A percentile compares a stretch with the other conserved stretches of the same genome.
Evolutionary conservation across 2,113 vertebrate species (phyloP).

Genomic region (Pterocles gutturalis): DNA sequence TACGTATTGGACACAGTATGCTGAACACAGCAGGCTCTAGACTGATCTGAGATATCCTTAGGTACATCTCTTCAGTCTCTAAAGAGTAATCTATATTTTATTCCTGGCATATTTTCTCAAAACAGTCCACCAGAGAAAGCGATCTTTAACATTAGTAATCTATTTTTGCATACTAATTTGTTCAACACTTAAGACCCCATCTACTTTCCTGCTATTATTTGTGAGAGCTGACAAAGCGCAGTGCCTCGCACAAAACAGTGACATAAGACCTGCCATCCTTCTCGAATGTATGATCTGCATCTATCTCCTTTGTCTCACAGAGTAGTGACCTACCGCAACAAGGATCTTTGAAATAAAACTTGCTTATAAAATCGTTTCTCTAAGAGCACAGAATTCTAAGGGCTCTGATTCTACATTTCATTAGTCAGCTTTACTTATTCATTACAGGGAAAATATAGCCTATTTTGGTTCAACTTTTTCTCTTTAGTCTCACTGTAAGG

Average conservation of each 20-base stretch:
- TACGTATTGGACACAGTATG: background rate
- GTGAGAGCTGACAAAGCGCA: background rate
- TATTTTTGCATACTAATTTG: background rate
- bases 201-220: background rate
- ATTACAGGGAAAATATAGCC: background rate
- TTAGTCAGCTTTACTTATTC: background rate
- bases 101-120: background rate
- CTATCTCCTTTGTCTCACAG: background rate
- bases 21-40: background rate
- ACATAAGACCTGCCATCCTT: background rate
- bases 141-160: background rate
- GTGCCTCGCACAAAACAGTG: background rate
- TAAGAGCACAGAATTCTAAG: background rate
- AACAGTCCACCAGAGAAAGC: background rate
- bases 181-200: background rate
- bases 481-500: background rate
- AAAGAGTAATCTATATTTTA: background rate
- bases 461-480: conserved; percentile 5
- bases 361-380: background rate
- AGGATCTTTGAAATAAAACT: background rate
- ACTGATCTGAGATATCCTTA: background rate
- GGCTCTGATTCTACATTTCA: background rate
- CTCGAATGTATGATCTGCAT: background rate
- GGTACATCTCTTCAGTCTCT: background rate
- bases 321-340: background rate